Base-by-base conservation (phyloP, 2,888 invertebrate genomes). In the Aricia artaxerxes region DNA sequence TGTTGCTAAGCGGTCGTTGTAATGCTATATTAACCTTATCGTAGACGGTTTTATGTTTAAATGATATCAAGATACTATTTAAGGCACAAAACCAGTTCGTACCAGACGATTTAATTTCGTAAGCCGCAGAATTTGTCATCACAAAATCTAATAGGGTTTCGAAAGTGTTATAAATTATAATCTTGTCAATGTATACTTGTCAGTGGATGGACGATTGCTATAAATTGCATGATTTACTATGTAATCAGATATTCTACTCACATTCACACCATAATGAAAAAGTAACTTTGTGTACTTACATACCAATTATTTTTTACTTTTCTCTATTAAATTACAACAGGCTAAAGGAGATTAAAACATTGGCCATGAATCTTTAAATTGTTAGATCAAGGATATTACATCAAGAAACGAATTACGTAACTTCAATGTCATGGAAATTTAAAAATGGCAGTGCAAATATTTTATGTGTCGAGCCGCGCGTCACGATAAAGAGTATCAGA, bases 191-290 rank as follows among this genome's bases (percentile, higher is more conserved):
- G n/a, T 61, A 64, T 31, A 35, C 11, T 31, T 61, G 31, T 64
- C 31, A 38, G 69, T 69, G 35, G 24, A 24, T 75, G n/a, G 31
- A 49, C 4, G 75, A 53, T 75, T 75, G 13, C 75, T 75, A 75
- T 75, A 53, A 53, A 75, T 53, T 75, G 53, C 49, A 11, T 53
- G 75, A 75, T 75, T 53, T 75, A 75, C 31, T 53, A 75, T 31
- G 13, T 75, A 11, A 11, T 6, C 73, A 9, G 0, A n/a, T 44
- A 44, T 73, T 73, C 7, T 44, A 44, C 73, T 73, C 44, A 73
- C 40, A 40, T 38, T 31, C 53, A 35, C 31, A 69, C 40, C 40
- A 44, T 44, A 73, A n/a, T 44, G 40, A 40, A 73, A 44, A 44
- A 73, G 69, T 69, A 6, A 69, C 35, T 38, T 31, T 7, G 35